Base-by-base conservation (phyloP, 2,113 vertebrate species). In the Reinhardtius hippoglossoides region DNA sequence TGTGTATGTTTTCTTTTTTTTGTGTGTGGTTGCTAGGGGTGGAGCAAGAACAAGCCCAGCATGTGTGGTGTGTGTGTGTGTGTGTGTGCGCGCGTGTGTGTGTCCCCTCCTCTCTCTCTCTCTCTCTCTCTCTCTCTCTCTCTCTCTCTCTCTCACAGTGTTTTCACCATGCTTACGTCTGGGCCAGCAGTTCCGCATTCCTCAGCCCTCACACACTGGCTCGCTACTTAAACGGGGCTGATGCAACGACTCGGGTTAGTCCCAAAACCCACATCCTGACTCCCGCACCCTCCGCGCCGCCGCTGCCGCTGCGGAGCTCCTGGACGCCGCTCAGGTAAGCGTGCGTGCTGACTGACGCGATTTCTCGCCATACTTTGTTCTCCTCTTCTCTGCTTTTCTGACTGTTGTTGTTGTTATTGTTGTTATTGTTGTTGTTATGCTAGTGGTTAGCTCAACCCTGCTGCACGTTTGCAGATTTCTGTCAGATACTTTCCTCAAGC, bases 181-280 rank as follows among this genome's bases (percentile, higher is more conserved):
- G 90, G 90, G 90, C 88, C 91, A 87, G 87, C 92, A 94, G 93
- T 96, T 97, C 97, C 97, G 96, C 96, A 96, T 97, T 97, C 97
- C 96, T 84, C 91, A 93, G 94, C 95, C 90, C 93, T 93, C 92
- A 86, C 94, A 90, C 93, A 90, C 85, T 82, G 88, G 94, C 90
- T 92, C 93, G 84, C 89, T 96, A 96, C 96, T 95, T 96, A 97
- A 95, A 84, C 93, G 92, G 94, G 76, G 95, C 96, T 97, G 96
- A 96, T 95, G 96, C 96, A 97, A 96, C 96, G 67, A 79, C 81
- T 76, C 74, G 80, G 24, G 71, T 73, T 80, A 92, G 90, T 92
- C 83, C 83, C 84, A 62, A 50, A 73, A 85, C 77, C 83, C 50
- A 63, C 76, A 86, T 84, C 90, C 58, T 50, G 23, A 61, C 56